These are phyloP conservation scores for Hemistola chrysoprasaria DNA, from an alignment of 2,888 invertebrate species.

Conservation along the genomic window DNA sequence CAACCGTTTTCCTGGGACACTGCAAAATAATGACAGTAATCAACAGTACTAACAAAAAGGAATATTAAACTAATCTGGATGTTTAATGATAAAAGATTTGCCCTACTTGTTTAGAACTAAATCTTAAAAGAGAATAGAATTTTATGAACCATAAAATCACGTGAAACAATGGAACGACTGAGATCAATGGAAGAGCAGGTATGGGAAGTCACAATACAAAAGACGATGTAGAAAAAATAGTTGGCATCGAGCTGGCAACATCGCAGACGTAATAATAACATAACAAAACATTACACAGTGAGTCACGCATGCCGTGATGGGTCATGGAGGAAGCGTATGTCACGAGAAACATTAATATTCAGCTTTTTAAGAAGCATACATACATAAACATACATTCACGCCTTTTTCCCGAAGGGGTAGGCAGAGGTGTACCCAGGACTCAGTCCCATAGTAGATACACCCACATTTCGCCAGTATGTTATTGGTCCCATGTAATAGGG, in stretches of 20 bases:
- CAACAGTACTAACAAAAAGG: conserved; percentile 12
- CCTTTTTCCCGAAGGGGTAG: no score
- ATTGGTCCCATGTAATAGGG: no score
- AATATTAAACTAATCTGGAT: conserved; percentile 13
- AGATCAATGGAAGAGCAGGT: conserved; percentile 28
- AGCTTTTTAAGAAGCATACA: conserved; percentile 11
- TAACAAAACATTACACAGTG: conserved; percentile 51
- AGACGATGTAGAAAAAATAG: conserved; percentile 29
- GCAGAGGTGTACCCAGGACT: no score
- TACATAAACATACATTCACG: no score
- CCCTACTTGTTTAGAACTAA: conserved; percentile 1
- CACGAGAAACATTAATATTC: conserved; percentile 55
- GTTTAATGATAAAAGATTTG: not conserved
- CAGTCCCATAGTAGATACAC: no score
- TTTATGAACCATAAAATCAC: conserved; percentile 6
- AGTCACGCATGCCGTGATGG: conserved; percentile 63
- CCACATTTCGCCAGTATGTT: no score
- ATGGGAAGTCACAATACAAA: conserved; percentile 20
- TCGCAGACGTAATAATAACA: conserved; percentile 50
- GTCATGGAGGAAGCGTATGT: conserved; percentile 58
- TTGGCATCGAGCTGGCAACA: conserved; percentile 43
- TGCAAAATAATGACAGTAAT: no score
- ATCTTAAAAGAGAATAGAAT: conserved; percentile 3
- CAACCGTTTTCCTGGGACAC: conserved; percentile 8
- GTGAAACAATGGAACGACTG: conserved; percentile 32